Evolutionary conservation across 2,888 invertebrate genomes (phyloP), one percentile per base, ranked within the genome.

Genomic region (Sympetrum striolatum): DNA sequence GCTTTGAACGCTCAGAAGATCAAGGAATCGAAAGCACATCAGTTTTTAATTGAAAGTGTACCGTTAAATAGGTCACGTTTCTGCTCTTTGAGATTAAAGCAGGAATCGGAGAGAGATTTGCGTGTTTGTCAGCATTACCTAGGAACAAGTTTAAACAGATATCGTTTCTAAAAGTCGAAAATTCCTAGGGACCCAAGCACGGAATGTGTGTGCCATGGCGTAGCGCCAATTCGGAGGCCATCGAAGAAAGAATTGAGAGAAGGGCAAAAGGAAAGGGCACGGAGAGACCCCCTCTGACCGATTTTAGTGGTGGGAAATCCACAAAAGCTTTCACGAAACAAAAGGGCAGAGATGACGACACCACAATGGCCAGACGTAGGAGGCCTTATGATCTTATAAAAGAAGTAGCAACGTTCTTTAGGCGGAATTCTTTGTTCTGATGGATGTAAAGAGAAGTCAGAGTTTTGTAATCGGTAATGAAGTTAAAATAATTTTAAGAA

Each of bases 171-270:
- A 81, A 44, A 44, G 81, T 82, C 82, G 35, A 31, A 31, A 58
- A 82, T 82, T 58, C 58, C 53, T 10, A n/a, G 82, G 35, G 82
- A 53, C 58, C 82, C 53, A 53, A 82, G 58, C 82, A 82, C 82
- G 58, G 82, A 60, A 58, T 58, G 35, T 53, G 10, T 82, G 18
- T 82, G 82, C 58, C 82, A 31, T 58, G 22, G 58, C 31, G 82
- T 58, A 82, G 35, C 35, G 35, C 58, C 82, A 35, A 35, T 82
- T 44, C 10, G 58, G 58, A 25, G 14, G 80, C 37, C 80, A 35
- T 25, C 15, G 81, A 25, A 44, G 8, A 8, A n/a, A 44, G 81
- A 44, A n/a, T 44, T 25, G 4, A 82, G 12, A 53, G 64, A 64
- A 64, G 64, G 64, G 64, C 64, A 64, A 64, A 64, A 25, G 64